Percentiles rank a stretch among this genome's conserved stretches.
These are phyloP conservation scores for Macropis europaea DNA, from an alignment of 2,888 invertebrate species.

Conservation along the genomic window DNA sequence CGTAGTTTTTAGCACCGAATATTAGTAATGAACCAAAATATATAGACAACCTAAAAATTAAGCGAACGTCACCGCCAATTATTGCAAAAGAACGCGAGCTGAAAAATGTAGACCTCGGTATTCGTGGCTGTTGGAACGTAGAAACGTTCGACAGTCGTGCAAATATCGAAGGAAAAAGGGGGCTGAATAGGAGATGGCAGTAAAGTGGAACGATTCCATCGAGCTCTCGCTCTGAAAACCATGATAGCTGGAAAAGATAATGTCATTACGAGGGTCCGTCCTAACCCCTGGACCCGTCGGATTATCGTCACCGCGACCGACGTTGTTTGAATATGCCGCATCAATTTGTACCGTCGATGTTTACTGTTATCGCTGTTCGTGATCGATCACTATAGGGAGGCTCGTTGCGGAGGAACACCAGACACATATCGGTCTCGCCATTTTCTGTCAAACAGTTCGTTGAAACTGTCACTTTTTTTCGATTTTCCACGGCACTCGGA, in stretches of 20 bases:
- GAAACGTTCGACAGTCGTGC: constrained; percentile 8
- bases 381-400: constrained; percentile 53
- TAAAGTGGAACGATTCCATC: constrained; percentile 15
- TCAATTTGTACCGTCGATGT: constrained; percentile 57
- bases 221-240: neutral
- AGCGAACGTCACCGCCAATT: neutral
- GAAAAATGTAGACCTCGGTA: neutral
- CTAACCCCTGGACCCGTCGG: neutral
- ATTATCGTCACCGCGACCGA: constrained; percentile 33
- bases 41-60: too few relatives aligned
- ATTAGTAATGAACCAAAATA: too few relatives aligned
- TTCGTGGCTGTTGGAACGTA: neutral
- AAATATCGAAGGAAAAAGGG: constrained; percentile 29
- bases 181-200: neutral
- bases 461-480: constrained; percentile 60
- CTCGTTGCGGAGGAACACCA: constrained; percentile 4
- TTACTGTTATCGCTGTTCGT: constrained; percentile 56
- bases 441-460: constrained; percentile 69
- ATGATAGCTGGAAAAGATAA: constrained; percentile 41
- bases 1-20: too few relatives aligned
- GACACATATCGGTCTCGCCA: constrained; percentile 12
- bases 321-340: constrained; percentile 45
- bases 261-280: constrained; percentile 30
- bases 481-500: constrained; percentile 40
- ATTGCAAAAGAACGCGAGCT: neutral